Conservation (phyloP, 2,797 vertebrate genomes). For the Chrysocyon brachyurus region DNA sequence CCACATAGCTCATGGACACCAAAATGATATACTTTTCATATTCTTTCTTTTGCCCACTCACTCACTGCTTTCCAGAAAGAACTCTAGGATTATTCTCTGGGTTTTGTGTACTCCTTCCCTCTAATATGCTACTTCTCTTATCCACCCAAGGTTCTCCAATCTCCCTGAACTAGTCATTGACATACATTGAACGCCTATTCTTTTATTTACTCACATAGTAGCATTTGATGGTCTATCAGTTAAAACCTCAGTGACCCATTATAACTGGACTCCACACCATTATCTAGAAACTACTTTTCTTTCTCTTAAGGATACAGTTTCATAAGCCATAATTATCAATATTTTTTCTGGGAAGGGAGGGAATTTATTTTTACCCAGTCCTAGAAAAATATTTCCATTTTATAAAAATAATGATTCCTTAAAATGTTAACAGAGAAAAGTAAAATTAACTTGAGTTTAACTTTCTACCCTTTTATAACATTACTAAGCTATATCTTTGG, state of each 20-base stretch:
- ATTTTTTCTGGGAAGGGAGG: neutral
- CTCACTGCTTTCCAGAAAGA: neutral
- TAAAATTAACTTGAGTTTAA: constrained; percentile 27
- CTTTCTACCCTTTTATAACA: neutral
- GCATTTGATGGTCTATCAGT: neutral
- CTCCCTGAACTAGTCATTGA: neutral
- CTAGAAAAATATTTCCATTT: neutral
- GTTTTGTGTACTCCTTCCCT: neutral
- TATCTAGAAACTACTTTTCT: neutral
- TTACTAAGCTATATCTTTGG: neutral
- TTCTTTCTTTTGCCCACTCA: neutral
- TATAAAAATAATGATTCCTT: constrained; percentile 19
- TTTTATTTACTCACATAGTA: neutral
- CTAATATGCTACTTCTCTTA: neutral
- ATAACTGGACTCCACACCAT: neutral
- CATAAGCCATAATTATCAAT: neutral
- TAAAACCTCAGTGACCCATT: neutral
- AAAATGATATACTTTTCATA: neutral
- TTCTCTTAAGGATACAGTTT: neutral
- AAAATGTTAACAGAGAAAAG: neutral
- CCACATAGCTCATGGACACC: neutral
- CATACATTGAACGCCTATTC: neutral
- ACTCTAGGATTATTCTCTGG: neutral
- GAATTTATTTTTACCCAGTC: neutral
- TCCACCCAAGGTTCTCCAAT: neutral